Evolutionary conservation across 1,140 invertebrate species (phyloP).

Genomic region (Cydia fagiglandana): DNA sequence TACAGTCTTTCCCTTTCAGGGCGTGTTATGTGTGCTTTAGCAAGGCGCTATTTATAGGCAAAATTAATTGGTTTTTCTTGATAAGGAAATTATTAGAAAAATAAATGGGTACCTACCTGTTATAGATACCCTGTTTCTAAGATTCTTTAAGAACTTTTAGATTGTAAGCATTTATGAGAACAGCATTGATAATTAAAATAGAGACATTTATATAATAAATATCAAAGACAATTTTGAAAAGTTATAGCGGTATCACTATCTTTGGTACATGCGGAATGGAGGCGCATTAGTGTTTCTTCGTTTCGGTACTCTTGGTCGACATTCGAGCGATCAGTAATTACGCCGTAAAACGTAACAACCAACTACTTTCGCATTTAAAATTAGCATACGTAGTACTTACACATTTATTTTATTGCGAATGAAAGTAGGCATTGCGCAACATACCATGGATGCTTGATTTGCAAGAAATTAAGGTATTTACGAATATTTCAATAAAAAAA

Average conservation of each 20-base stretch:
- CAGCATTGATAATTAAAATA: too few species aligned
- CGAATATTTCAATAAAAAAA: neutral
- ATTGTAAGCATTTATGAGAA: too few species aligned
- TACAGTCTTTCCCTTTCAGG: conserved; percentile 24
- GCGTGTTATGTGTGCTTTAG: conserved; percentile 4
- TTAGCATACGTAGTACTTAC: neutral
- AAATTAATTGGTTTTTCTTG: neutral
- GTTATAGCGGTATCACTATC: neutral
- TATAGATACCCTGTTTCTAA: neutral
- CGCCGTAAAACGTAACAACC: conserved; percentile 6
- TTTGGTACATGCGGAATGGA: neutral
- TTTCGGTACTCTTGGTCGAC: neutral
- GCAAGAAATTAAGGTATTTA: neutral
- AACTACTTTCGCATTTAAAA: conserved; percentile 3
- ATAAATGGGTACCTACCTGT: neutral
- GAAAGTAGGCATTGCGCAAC: neutral
- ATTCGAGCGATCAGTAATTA: neutral
- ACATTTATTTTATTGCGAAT: neutral
- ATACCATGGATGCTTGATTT: neutral
- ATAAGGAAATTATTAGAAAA: neutral
- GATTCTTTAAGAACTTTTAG: too few species aligned
- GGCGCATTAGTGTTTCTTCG: neutral
- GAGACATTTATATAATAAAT: too few species aligned
- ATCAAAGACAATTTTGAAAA: too few species aligned
- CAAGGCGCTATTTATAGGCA: neutral